phyloP scores from a whole-genome alignment of 2,797 vertebrate species.

The Parauchenoglanis punctatus region DNA sequence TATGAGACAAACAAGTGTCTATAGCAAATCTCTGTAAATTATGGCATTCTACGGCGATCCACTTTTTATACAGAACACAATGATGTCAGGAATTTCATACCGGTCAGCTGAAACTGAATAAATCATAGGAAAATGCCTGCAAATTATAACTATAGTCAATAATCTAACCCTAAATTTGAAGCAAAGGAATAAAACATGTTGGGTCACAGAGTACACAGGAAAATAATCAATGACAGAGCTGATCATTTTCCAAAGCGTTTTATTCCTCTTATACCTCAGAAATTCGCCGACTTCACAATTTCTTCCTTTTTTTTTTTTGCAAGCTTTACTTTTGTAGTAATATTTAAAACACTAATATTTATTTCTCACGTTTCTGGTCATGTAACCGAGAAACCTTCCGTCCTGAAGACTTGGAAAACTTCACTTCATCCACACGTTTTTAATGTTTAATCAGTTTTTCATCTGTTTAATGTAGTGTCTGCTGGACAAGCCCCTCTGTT shows the following conservation, averaged over 20 bases:
- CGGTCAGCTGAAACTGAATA: background rate
- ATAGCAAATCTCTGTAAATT: too few species aligned
- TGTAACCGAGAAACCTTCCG: background rate
- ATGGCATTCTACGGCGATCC: too few species aligned
- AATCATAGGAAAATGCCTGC: background rate
- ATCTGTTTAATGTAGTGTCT: background rate
- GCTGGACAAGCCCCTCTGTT: background rate
- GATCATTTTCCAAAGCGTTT: background rate
- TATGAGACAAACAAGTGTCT: too few species aligned
- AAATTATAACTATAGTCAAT: background rate
- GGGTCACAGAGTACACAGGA: background rate
- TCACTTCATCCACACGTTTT: background rate
- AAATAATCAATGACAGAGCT: background rate
- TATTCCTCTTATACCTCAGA: too few species aligned
- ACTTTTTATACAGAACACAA: too few species aligned
- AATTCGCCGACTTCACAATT: too few species aligned
- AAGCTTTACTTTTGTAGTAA: too few species aligned
- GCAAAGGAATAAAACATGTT: background rate
- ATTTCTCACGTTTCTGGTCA: background rate
- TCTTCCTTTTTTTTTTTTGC: background rate
- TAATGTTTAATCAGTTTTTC: background rate
- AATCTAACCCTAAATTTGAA: background rate
- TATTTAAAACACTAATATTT: too few species aligned
- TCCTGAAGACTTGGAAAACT: background rate
- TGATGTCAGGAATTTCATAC: background rate